These are phyloP conservation scores for Yponomeuta malinellus DNA, from an alignment of 2,888 invertebrate species.

Conservation along the genomic window DNA sequence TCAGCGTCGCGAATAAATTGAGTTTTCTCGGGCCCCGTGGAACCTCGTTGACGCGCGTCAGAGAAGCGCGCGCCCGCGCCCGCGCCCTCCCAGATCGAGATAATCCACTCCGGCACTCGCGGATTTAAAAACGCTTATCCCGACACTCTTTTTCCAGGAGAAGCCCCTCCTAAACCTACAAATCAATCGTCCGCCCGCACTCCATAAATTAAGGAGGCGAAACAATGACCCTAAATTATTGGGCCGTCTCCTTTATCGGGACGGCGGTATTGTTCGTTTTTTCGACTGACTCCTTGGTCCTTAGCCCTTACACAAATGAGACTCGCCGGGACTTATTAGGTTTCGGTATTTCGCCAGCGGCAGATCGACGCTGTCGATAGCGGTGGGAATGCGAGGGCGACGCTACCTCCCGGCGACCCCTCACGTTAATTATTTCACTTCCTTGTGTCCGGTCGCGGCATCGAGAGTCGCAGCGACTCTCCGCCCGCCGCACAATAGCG, in stretches of 20 bases:
- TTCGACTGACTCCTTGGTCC: conserved; percentile 44
- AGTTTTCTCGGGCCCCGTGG: conserved; percentile 33
- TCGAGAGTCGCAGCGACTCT: conserved; percentile 16
- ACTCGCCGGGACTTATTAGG: conserved; percentile 68
- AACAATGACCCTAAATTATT: conserved; percentile 75
- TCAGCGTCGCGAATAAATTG: conserved; percentile 57
- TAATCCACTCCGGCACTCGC: conserved; percentile 29
- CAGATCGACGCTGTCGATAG: conserved; percentile 65
- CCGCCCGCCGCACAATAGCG: conserved; percentile 40
- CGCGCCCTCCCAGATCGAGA: conserved; percentile 18
- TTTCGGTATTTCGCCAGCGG: conserved; percentile 61
- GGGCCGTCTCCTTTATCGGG: conserved; percentile 66
- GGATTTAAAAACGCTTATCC: conserved; percentile 55
- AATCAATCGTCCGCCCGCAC: conserved; percentile 71
- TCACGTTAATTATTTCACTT: conserved; percentile 60
- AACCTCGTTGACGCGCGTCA: conserved; percentile 8
- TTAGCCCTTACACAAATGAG: conserved; percentile 63
- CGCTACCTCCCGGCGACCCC: conserved; percentile 30
- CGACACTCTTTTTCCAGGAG: conserved; percentile 43
- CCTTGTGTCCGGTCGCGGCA: conserved; percentile 32
- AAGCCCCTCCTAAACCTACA: conserved; percentile 62
- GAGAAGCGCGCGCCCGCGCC: conserved; percentile 5
- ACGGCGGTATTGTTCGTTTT: conserved; percentile 56
- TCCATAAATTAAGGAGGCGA: conserved; percentile 70
- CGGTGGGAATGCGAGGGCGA: conserved; percentile 31